A percentile compares a stretch with the other conserved stretches of the same genome.
Conservation (phyloP, 1,140 invertebrate genomes). For the Adelges cooleyi region DNA sequence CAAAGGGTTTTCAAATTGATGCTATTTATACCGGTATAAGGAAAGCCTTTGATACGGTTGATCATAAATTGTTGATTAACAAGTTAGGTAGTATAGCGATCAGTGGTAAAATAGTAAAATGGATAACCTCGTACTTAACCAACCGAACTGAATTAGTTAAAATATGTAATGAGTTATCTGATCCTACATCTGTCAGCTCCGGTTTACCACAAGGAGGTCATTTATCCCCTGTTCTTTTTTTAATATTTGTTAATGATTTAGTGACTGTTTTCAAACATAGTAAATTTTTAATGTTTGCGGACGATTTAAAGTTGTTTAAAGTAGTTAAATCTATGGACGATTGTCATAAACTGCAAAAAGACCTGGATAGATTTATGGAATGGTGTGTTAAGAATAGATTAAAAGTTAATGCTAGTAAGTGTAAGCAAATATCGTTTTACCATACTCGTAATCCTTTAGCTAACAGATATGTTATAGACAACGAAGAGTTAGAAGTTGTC, state of each 20-base stretch:
- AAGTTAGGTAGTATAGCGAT: background rate
- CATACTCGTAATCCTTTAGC: too few relatives aligned
- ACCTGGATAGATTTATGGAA: background rate
- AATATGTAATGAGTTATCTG: background rate
- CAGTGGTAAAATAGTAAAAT: background rate
- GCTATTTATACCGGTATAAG: constrained; percentile 8
- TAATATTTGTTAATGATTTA: background rate
- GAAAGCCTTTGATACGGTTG: constrained; percentile 10
- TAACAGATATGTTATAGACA: too few relatives aligned
- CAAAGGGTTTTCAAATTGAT: background rate
- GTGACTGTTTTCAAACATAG: background rate
- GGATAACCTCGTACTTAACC: background rate
- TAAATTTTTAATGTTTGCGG: background rate
- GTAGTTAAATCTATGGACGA: background rate
- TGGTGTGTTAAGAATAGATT: too few relatives aligned
- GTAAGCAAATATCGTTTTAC: too few relatives aligned
- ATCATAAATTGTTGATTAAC: background rate
- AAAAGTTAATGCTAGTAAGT: too few relatives aligned
- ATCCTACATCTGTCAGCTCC: background rate
- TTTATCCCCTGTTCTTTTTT: background rate
- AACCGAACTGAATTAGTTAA: background rate
- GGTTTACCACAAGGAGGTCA: background rate
- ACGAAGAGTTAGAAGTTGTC: too few relatives aligned
- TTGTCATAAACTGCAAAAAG: background rate
- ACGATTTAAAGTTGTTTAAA: background rate